Conservation (phyloP, 2,113 vertebrate species). For the Nesoenas mayeri region DNA sequence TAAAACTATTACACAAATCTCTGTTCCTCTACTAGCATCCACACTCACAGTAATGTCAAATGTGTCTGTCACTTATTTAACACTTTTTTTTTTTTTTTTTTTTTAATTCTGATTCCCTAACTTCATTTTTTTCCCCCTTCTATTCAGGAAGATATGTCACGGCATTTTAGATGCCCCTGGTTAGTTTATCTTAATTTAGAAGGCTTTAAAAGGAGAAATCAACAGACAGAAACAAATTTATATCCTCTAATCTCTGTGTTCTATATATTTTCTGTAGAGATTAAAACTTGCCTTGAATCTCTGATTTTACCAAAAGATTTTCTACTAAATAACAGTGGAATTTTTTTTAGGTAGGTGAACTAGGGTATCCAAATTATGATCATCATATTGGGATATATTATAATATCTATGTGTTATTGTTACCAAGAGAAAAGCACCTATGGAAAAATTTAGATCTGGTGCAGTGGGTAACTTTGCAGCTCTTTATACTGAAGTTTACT, state of each 20-base stretch:
- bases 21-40: not conserved
- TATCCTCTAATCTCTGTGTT: not conserved
- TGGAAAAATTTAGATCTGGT: not conserved
- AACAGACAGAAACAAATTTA: not conserved
- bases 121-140: not conserved
- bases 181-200: conserved; percentile 24
- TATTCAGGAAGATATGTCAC: not conserved
- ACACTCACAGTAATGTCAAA: not conserved
- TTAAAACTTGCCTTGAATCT: conserved; percentile 33
- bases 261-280: conserved; percentile 5
- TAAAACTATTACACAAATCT: not conserved
- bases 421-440: not conserved
- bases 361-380: not conserved
- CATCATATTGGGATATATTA: not conserved
- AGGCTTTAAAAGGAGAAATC: not conserved
- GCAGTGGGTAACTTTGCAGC: not conserved
- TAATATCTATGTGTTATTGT: not conserved
- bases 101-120: not conserved
- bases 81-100: not conserved
- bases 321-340: not conserved
- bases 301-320: not conserved
- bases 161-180: not conserved
- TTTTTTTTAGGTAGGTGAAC: not conserved
- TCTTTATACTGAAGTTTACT: not conserved
- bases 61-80: not conserved